Evolutionary conservation across 2,888 invertebrate species (phyloP), one percentile per base, ranked within the genome.

Genomic region (Trichopria drosophilae): DNA sequence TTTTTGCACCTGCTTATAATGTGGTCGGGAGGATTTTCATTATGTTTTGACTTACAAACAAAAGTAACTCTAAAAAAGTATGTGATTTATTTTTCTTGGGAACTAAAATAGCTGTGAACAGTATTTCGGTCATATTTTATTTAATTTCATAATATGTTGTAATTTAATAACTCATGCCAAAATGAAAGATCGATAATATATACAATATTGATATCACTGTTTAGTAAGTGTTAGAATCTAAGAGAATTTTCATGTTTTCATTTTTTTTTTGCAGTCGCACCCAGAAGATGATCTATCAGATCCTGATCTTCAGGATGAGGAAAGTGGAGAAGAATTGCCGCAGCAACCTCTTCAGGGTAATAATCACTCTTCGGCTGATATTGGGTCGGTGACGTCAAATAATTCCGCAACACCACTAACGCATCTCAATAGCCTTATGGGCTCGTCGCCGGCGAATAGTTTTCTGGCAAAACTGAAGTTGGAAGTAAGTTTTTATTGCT

Each of bases 261-360:
- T 51, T 56, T 48, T 65, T 58, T 54, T 65, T 34, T 77, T 79
- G 19, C 77, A 82, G 82, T 81, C 81, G 20, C 80, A 81, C 58
- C 81, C 80, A 60, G 82, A 82, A 51, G 82, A 82, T 51, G 75
- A 76, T 47, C 71, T 81, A 58, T 81, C 80, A 51, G 81, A 82
- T 57, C 78, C 79, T 2, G 80, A 80, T 53, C 76, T 79, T 6
- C 78, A 79, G 56, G 81, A 81, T 55, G 81, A 81, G 55, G 77
- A 76, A 53, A 77, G 76, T 57, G 81, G 79, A 55, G 77, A 77
- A 34, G 76, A 76, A 47, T 61, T 76, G 43, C 69, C 69, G 2
- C 71, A 72, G 55, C 72, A 72, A 22, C 72, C 74, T 22, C 59
- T 69, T 15, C 71, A 68, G 49, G 66, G 62, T 22, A 69, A 65